Percentiles rank a stretch among this genome's conserved stretches.
Conservation (phyloP, 2,888 invertebrate genomes). For the Drosophila quasianomalipes region DNA sequence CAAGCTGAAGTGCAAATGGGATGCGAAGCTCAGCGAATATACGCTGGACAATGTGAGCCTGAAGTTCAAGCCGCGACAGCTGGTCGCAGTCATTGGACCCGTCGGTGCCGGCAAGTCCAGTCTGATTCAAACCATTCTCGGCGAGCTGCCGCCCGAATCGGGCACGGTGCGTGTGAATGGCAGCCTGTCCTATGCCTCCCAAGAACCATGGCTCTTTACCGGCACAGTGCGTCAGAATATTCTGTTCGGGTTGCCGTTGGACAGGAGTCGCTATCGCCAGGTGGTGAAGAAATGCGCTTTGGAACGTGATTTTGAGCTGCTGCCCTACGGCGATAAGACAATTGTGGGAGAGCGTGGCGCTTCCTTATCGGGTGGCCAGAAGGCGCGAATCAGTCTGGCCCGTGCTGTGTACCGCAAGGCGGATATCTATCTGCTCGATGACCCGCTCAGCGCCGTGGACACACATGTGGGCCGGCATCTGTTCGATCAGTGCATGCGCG, state of each 20-base stretch:
- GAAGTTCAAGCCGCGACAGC: slow-evolving; percentile 88
- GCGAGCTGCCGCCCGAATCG: slow-evolving; percentile 86
- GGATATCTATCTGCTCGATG: slow-evolving; percentile 95
- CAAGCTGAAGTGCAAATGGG: slow-evolving; percentile 90
- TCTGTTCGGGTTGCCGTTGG: slow-evolving; percentile 88
- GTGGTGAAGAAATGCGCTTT: slow-evolving; percentile 86
- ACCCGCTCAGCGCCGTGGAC: slow-evolving; percentile 96
- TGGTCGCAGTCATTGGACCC: slow-evolving; percentile 90
- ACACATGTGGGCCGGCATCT: slow-evolving; percentile 95
- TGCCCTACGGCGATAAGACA: slow-evolving; percentile 88
- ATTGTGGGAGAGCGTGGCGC: slow-evolving; percentile 93
- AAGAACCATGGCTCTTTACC: slow-evolving; percentile 94
- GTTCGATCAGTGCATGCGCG: slow-evolving; percentile 88
- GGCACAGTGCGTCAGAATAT: slow-evolving; percentile 89
- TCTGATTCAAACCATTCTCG: slow-evolving; percentile 87
- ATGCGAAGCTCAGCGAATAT: slow-evolving; percentile 87
- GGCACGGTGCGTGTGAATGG: slow-evolving; percentile 88
- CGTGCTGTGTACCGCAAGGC: slow-evolving; percentile 94
- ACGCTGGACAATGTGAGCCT: slow-evolving; percentile 89
- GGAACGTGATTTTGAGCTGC: slow-evolving; percentile 87
- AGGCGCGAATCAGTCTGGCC: slow-evolving; percentile 95
- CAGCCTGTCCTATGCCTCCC: slow-evolving; percentile 90
- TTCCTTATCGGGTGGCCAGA: slow-evolving; percentile 94
- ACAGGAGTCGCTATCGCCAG: slow-evolving; percentile 87
- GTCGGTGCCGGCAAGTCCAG: slow-evolving; percentile 89